Evolutionary conservation across 2,888 invertebrate genomes (phyloP).

Genomic region (Phaonia tiefii): DNA sequence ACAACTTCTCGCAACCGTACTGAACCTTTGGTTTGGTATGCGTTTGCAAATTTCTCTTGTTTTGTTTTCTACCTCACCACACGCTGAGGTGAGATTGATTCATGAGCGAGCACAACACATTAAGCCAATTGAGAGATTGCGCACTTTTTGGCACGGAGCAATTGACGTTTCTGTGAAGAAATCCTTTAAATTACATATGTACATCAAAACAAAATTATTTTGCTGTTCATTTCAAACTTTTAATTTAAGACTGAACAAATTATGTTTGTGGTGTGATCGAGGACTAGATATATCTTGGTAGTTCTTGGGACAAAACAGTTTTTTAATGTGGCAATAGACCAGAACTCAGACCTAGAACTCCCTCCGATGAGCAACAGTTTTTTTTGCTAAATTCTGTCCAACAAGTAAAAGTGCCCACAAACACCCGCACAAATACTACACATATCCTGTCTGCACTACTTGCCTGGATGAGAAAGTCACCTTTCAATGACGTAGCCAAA

Average conservation of each 20-base stretch:
- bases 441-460: slow-evolving; percentile 26
- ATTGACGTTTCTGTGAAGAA: neutral
- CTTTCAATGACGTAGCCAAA: slow-evolving; percentile 63
- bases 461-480: slow-evolving; percentile 49
- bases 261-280: too few species aligned
- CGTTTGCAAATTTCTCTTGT: slow-evolving; percentile 47
- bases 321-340: too few species aligned
- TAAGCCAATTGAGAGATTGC: slow-evolving; percentile 48
- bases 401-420: slow-evolving; percentile 52
- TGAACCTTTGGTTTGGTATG: slow-evolving; percentile 63
- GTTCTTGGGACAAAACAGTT: too few species aligned
- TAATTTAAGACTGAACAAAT: too few species aligned
- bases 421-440: slow-evolving; percentile 19
- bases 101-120: neutral
- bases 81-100: neutral
- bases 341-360: neutral
- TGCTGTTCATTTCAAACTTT: too few species aligned
- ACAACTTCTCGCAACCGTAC: slow-evolving; percentile 66
- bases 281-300: too few species aligned
- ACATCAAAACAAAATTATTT: too few species aligned
- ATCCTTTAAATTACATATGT: too few species aligned
- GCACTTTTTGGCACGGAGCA: slow-evolving; percentile 43
- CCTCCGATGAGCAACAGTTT: slow-evolving; percentile 63
- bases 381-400: slow-evolving; percentile 55
- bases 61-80: slow-evolving; percentile 38